phyloP scores from a whole-genome alignment of 2,797 vertebrate species.

The Spheniscus humboldti region DNA sequence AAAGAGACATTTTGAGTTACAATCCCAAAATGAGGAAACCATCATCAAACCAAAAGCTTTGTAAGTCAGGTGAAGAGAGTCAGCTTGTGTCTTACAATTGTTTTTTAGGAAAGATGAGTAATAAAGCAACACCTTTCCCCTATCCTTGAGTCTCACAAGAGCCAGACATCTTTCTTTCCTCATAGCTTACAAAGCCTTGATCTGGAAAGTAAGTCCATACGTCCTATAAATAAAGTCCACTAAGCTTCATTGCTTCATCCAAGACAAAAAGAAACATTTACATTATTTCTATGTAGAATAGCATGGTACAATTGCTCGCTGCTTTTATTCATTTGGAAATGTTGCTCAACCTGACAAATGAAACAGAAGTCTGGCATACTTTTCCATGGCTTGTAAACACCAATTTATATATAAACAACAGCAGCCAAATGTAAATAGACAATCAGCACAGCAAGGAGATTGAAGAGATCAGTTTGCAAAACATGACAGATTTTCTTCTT shows the following conservation, averaged over 20 bases:
- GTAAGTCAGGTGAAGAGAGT: background rate
- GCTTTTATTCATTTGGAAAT: constrained; percentile 51
- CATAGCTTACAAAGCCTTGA: background rate
- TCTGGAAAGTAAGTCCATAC: background rate
- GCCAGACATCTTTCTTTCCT: background rate
- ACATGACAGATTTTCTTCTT: constrained; percentile 38
- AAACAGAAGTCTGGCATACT: constrained; percentile 58
- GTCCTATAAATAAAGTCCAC: background rate
- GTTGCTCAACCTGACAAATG: constrained; percentile 53
- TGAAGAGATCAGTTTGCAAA: constrained; percentile 51
- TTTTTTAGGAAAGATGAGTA: background rate
- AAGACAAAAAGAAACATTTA: constrained; percentile 34
- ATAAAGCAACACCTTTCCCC: background rate
- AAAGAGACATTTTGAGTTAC: background rate
- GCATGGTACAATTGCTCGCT: background rate
- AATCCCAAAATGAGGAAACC: background rate
- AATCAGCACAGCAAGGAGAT: constrained; percentile 33
- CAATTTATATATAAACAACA: constrained; percentile 57
- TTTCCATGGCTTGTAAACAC: constrained; percentile 52
- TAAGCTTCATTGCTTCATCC: constrained; percentile 1
- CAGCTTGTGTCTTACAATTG: background rate
- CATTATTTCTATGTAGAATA: constrained; percentile 4
- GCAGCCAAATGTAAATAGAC: constrained; percentile 55
- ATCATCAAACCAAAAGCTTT: background rate
- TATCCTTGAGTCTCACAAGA: background rate